Conservation (phyloP, 2,113 vertebrate species). For the Cottus gobio region DNA sequence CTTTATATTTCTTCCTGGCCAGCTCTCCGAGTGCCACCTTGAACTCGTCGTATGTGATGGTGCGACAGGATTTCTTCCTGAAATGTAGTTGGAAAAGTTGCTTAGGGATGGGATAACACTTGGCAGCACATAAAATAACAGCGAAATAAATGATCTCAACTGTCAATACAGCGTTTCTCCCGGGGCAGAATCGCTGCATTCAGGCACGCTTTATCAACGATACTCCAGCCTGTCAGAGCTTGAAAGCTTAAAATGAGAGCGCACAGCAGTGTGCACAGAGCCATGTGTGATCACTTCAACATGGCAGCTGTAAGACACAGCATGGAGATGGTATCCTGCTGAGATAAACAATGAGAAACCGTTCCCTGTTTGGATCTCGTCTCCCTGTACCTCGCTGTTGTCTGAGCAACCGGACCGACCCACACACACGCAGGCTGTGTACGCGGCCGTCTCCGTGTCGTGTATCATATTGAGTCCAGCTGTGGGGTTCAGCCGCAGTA, state of each 20-base stretch:
- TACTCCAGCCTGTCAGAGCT: constrained; percentile 8
- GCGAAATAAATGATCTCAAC: neutral
- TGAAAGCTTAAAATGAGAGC: constrained; percentile 46
- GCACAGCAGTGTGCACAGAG: constrained; percentile 44
- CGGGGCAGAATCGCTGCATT: neutral
- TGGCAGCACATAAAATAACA: constrained; percentile 7
- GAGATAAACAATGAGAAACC: constrained; percentile 60
- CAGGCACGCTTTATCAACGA: constrained; percentile 4
- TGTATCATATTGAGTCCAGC: constrained; percentile 20
- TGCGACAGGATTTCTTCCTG: constrained; percentile 92
- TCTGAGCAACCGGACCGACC: constrained; percentile 38
- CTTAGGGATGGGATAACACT: constrained; percentile 11
- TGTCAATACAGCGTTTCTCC: too few relatives aligned
- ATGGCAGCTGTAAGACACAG: constrained; percentile 64
- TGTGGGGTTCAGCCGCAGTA: constrained; percentile 1
- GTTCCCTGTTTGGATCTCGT: constrained; percentile 40
- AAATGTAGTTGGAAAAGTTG: constrained; percentile 40
- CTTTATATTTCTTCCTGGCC: constrained; percentile 92
- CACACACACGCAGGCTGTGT: constrained; percentile 28
- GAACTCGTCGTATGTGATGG: constrained; percentile 95
- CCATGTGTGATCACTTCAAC: constrained; percentile 59
- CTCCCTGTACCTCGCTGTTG: constrained; percentile 38
- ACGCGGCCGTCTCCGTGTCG: constrained; percentile 23
- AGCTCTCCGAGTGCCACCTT: constrained; percentile 91
- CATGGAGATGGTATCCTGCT: constrained; percentile 57